A percentile compares a stretch with the other conserved stretches of the same genome.
phyloP scores from a whole-genome alignment of 2,113 vertebrate species.

The Calidris pugnax region DNA sequence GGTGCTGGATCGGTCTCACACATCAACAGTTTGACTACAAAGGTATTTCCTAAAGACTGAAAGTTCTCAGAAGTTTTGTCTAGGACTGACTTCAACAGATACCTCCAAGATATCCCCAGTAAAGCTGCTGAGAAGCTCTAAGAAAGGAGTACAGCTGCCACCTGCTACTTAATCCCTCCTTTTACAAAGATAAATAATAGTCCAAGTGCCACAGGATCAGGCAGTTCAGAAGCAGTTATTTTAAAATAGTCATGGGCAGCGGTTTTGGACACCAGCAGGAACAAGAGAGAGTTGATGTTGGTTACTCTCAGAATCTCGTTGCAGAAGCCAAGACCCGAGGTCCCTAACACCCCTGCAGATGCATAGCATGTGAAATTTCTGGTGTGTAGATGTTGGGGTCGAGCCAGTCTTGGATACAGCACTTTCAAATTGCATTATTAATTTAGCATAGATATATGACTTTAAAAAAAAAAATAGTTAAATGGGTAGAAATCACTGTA shows the following conservation, averaged over 20 bases:
- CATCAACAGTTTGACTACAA: not conserved
- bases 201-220: not conserved
- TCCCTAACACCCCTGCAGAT: not conserved
- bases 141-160: not conserved
- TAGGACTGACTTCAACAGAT: not conserved
- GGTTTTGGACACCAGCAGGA: not conserved
- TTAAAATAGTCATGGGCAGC: not conserved
- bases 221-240: not conserved
- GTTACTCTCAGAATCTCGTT: not conserved
- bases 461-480: not conserved
- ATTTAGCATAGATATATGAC: not conserved
- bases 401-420: not conserved
- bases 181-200: not conserved
- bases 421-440: not conserved
- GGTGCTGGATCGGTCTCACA: not conserved
- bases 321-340: not conserved
- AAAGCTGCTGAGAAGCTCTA: not conserved
- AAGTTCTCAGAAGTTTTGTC: not conserved
- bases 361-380: fast-evolving
- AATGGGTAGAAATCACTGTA: not conserved
- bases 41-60: not conserved
- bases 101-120: not conserved
- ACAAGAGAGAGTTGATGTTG: not conserved
- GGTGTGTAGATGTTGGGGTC: fast-evolving
- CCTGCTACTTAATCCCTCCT: not conserved